Base-by-base conservation (phyloP, 2,113 vertebrate genomes). In the Rutilus rutilus region DNA sequence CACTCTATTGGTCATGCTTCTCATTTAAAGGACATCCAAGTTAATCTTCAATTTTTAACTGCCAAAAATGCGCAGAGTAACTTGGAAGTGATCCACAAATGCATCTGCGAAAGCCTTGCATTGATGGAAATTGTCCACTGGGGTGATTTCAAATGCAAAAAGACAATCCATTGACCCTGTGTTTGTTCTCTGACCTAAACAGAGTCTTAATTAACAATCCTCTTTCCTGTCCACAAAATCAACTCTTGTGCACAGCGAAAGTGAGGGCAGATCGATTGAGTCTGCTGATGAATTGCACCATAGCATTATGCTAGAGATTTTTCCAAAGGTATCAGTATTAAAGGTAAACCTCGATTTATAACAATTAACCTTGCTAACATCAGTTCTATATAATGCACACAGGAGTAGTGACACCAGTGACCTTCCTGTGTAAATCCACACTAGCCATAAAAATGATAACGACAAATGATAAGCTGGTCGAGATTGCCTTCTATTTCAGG, bases 201-300 rank as follows among this genome's bases (percentile, higher is more conserved):
- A 78, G 73, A 36, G n/a, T 27, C 74, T 87, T 89, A 87, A 89
- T 89, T 89, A 86, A 27, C 74, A 71, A 42, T 71, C 39, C 30
- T 59, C 59, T 81, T 60, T 76, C 54, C 78, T 80, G 52, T 69
- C 82, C 83, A 50, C 62, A 69, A 78, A 78, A 82, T 62, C 21
- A 19, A 77, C 25, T 87, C 67, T 62, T 67, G 21, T 71, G 71
- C 39, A 3, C 62, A 62, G 62, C 45, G 69, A 89, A 85, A 89
- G 81, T 78, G 64, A 85, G 62, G 33, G 42, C 19, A 1, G 83
- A 89, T 89, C 74, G 83, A 89, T 87, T 52, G 23, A 65, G 50
- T 65, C 6, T 27, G 60, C 78, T 85, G 86, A 89, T 87, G 39
- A 89, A 87, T 85, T 84, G 67, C 50, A 71, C 80, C 54, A 59